Evolutionary conservation across 2,888 invertebrate species (phyloP), one percentile per base, ranked within the genome.

Genomic region (Pogonocherus hispidulus): DNA sequence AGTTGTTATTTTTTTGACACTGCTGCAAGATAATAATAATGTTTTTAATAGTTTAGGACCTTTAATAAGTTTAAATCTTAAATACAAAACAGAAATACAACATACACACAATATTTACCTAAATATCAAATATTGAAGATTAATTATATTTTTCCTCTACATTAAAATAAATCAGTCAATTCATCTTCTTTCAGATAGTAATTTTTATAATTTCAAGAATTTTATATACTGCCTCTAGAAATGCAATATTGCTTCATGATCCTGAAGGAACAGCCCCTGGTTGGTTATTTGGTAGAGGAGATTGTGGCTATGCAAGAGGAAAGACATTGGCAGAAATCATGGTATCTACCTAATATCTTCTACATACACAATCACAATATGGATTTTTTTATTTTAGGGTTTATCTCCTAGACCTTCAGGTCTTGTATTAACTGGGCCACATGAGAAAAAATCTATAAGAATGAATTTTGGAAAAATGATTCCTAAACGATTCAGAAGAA

Each of bases 151-250:
- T n/a, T n/a, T n/a, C n/a, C n/a, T n/a, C n/a, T n/a, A n/a, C n/a
- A n/a, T n/a, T n/a, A n/a, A n/a, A n/a, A n/a, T n/a, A n/a, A n/a
- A n/a, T n/a, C n/a, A n/a, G n/a, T n/a, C n/a, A n/a, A n/a, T n/a
- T n/a, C n/a, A n/a, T n/a, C n/a, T n/a, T n/a, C n/a, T 73, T 78
- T 52, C 70, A 82, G 81, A 47, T 88, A 60, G 75, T 87, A 63
- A 88, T 89, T 78, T 85, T 89, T 72, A 79, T 87, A 64, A 79
- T 89, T 71, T 87, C 87, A 59, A 87, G 88, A 78, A 82, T 89
- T 72, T 80, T 90, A 68, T 88, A 88, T 69, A 87, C 87, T 23
- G 88, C 89, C 18, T 87, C 88, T 60, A 86, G 87, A 67, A 87
- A 87, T 75, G 88, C 89, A 2, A 86, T 88, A 62, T 82, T 90